Evolutionary conservation across 1,140 invertebrate genomes (phyloP), one percentile per base, ranked within the genome.

Genomic region (Holotrichia oblita): DNA sequence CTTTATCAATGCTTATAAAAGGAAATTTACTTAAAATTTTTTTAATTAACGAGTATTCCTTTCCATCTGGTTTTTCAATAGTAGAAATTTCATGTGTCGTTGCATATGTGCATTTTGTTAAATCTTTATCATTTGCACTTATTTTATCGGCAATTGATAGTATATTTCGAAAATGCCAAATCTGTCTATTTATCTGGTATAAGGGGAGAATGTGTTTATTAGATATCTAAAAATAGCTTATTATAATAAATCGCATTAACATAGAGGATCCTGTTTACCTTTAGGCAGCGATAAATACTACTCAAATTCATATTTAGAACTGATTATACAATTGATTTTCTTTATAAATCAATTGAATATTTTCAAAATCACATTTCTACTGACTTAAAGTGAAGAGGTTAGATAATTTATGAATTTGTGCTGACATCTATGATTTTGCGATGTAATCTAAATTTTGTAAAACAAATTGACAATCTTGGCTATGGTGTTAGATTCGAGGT

Each of bases 21-120:
- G 83, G 82, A 22, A 85, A 76, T 79, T 82, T 83, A 22, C 77
- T 79, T 27, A 83, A 40, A 34, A 83, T 73, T 77, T 80, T 82
- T 64, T 72, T 79, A 0, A 83, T n/a, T 40, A 81, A 48, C 73
- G 79, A 77, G n/a, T 55, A 27, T 22, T 48, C 41, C 14, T 48
- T 44, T n/a, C 24, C 22, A 4, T 24, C 27, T 3, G 75, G 44
- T 3, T 76, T 44, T 12, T 59, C 76, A 41, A 40, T 77, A 40
- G 2, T 77, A 48, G 76, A 74, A 14, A 74, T 74, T 74, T 74
- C n/a, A 40, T 74, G 73, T 27, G 61, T 69, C 22, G 61, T 34
- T 14, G 61, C 20, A 34, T 69, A 69, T 69, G 10, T 69, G 22
- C 61, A 69, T 27, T 69, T 69, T 10, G 4, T 24, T 12, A 69